phyloP scores from a whole-genome alignment of 2,888 invertebrate species.

The Taenaris catops region DNA sequence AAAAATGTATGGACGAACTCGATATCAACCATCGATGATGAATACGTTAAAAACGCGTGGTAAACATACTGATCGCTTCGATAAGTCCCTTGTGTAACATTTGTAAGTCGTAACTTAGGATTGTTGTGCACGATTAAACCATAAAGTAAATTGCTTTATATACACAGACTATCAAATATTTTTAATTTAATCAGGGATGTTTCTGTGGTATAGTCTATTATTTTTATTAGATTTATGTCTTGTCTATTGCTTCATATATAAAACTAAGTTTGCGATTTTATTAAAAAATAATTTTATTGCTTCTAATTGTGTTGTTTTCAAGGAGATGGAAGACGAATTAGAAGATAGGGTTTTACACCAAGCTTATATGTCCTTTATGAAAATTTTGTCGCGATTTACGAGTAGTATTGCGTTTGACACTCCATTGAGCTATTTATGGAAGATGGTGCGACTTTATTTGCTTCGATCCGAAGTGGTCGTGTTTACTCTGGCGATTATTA shows the following conservation, averaged over 20 bases:
- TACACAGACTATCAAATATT: too few species aligned
- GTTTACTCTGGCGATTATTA: constrained; percentile 84
- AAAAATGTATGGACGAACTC: too few species aligned
- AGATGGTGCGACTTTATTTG: constrained; percentile 87
- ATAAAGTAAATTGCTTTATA: too few species aligned
- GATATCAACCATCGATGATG: too few species aligned
- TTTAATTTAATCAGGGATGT: too few species aligned
- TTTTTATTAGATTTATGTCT: too few species aligned
- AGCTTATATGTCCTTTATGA: constrained; percentile 92
- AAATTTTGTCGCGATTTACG: constrained; percentile 90
- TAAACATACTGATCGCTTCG: too few species aligned
- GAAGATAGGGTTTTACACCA: constrained; percentile 94
- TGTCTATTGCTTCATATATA: neutral
- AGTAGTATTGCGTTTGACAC: constrained; percentile 89
- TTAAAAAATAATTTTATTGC: constrained; percentile 6
- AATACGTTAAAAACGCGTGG: too few species aligned
- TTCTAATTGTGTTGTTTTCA: constrained; percentile 15
- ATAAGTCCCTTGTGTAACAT: too few species aligned
- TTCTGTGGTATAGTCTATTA: too few species aligned
- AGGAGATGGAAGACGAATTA: constrained; percentile 93
- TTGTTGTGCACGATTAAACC: too few species aligned
- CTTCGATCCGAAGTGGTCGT: constrained; percentile 90
- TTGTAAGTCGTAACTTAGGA: too few species aligned
- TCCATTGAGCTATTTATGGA: constrained; percentile 88
- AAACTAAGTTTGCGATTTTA: constrained; percentile 3